Base-by-base conservation (phyloP, 2,113 vertebrate genomes). In the Lepisosteus osseus region DNA sequence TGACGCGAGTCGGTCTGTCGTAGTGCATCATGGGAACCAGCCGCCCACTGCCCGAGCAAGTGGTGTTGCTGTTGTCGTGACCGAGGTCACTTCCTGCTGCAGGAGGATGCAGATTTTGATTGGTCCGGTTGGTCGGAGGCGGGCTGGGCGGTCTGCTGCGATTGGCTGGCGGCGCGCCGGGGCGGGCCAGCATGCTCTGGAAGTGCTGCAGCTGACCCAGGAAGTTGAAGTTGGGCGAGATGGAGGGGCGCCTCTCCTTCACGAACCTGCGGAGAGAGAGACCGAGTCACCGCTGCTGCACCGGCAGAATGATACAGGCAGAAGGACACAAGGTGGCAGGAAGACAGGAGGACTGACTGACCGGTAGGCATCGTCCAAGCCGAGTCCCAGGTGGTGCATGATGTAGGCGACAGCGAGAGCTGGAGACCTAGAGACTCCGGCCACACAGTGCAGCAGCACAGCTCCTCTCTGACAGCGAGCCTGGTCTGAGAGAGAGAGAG, bases 171-270 rank as follows among this genome's bases (percentile, higher is more conserved):
- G 12, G 0, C 55, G 54, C 29, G 76, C 82, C 13, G 83, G 83
- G 51, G 70, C 76, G 83, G 51, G 70, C 76, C 42, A 93, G 85
- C 0, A 86, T 88, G n/a, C 74, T 76, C 78, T 94, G 89, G 59
- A 92, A 93, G 69, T 86, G 85, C 80, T 93, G 90, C 74, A 94
- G 86, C 73, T 93, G 92, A 56, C 92, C 92, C 67, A 94, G 86
- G 78, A 94, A 94, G 82, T 94, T 94, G 77, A 94, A 93, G 77
- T 94, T 94, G 1, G 92, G 92, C 40, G 92, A 94, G 67, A 94
- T 94, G 42, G 91, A 87, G 9, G 92, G 91, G 57, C 92, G 79
- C 12, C 91, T 89, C 45, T 93, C 92, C 75, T 94, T 93, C 69
- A 94, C 92, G 85, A 92, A 94, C 79, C 92, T 93, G 72, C 59